Percentiles rank a stretch among this genome's conserved stretches.
Conservation (phyloP, 2,113 vertebrate species). For the Saccopteryx leptura region DNA sequence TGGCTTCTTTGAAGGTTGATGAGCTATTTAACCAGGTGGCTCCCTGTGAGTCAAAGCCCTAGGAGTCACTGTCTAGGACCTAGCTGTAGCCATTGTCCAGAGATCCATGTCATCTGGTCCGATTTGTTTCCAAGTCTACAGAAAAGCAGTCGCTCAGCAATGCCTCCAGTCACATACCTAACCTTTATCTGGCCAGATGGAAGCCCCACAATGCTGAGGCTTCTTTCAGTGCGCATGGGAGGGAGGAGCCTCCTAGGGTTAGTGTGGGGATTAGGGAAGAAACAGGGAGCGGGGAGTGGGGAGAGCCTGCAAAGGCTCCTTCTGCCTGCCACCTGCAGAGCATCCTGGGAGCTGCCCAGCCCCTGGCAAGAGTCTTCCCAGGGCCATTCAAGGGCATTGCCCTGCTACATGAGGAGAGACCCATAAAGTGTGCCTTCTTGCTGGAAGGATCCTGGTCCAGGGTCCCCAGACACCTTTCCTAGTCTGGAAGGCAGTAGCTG, state of each 20-base stretch:
- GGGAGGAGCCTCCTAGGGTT: not conserved
- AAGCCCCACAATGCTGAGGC: too few species aligned
- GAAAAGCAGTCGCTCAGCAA: constrained; percentile 76
- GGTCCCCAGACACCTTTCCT: not conserved
- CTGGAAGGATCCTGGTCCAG: not conserved
- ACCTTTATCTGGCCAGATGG: not conserved
- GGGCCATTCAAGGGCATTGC: not conserved
- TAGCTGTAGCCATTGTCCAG: constrained; percentile 87
- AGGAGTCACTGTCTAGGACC: constrained; percentile 89
- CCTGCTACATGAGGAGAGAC: not conserved
- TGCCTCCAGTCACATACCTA: constrained; percentile 75
- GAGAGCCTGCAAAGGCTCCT: not conserved
- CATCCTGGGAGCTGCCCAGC: not conserved
- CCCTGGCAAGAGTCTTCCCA: not conserved
- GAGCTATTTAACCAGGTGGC: constrained; percentile 93
- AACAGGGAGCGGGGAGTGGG: not conserved
- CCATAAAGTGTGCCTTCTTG: not conserved
- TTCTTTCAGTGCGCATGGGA: not conserved
- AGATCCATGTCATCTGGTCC: constrained; percentile 80
- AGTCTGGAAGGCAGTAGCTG: not conserved
- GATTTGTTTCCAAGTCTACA: constrained; percentile 80
- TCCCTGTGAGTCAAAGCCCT: constrained; percentile 86
- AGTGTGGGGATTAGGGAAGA: not conserved
- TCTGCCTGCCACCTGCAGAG: not conserved
- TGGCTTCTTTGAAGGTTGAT: constrained; percentile 95